Conservation (phyloP, 2,113 vertebrate genomes). For the Cariama cristata region DNA sequence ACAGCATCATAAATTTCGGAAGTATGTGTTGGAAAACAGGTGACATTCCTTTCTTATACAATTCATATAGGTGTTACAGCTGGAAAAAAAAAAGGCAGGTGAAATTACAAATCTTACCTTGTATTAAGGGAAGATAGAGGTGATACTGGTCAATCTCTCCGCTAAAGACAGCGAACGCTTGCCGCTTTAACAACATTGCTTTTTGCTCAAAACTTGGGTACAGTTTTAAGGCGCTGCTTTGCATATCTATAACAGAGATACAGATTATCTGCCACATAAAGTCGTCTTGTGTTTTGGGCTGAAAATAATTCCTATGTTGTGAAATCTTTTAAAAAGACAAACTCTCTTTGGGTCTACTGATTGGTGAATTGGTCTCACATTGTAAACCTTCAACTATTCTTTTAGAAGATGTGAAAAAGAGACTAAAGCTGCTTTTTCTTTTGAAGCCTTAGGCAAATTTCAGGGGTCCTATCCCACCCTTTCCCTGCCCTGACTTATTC, state of each 20-base stretch:
- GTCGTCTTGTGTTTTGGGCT: background rate
- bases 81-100: background rate
- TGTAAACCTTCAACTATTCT: background rate
- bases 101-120: conserved; percentile 78
- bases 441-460: background rate
- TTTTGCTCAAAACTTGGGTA: conserved; percentile 91
- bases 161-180: conserved; percentile 95
- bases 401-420: background rate
- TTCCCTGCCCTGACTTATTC: background rate
- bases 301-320: rapidly evolving
- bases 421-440: background rate
- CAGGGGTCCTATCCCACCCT: background rate
- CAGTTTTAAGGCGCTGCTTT: conserved; percentile 92
- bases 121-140: conserved; percentile 94
- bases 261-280: rapidly evolving
- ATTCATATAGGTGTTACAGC: background rate
- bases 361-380: rapidly evolving
- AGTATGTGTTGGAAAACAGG: background rate
- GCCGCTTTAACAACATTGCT: conserved; percentile 94
- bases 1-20: background rate
- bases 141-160: conserved; percentile 96
- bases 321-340: background rate
- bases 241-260: conserved; percentile 83
- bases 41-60: background rate
- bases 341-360: background rate